Evolutionary conservation across 2,888 invertebrate genomes (phyloP).

Genomic region (Oscheius sp.): DNA sequence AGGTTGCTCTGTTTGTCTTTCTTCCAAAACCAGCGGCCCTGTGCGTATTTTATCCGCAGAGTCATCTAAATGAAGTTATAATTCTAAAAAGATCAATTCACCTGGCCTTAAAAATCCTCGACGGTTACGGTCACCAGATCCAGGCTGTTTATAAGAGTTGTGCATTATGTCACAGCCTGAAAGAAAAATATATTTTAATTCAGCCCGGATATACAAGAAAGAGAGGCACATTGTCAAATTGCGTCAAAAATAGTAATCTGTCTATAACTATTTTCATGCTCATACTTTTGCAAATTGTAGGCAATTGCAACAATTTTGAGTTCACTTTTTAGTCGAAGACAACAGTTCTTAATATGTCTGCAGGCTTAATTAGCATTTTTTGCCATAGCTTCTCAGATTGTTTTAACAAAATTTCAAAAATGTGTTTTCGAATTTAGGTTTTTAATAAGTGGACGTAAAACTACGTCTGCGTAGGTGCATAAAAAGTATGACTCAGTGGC

Average conservation of each 20-base stretch:
- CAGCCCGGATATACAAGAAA: background rate
- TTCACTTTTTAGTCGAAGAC: too few species aligned
- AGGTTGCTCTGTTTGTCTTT: constrained; percentile 37
- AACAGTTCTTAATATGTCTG: too few species aligned
- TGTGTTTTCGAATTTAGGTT: too few species aligned
- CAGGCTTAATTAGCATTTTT: too few species aligned
- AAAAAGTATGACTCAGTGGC: too few species aligned
- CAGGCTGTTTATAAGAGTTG: background rate
- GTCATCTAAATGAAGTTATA: constrained; percentile 27
- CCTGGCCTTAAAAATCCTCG: constrained; percentile 15
- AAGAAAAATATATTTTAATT: background rate
- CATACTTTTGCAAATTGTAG: too few species aligned
- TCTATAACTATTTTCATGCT: too few species aligned
- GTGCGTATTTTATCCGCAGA: constrained; percentile 43
- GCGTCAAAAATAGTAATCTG: too few species aligned
- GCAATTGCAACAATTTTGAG: too few species aligned
- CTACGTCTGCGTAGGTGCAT: too few species aligned
- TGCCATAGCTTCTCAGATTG: background rate
- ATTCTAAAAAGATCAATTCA: background rate
- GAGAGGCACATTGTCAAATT: too few species aligned
- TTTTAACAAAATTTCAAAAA: background rate
- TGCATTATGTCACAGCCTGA: background rate
- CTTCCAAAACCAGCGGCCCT: constrained; percentile 54
- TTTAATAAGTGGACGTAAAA: too few species aligned
- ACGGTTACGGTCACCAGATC: background rate